Conservation (phyloP, 2,888 invertebrate species). For the Atethmia centrago region DNA sequence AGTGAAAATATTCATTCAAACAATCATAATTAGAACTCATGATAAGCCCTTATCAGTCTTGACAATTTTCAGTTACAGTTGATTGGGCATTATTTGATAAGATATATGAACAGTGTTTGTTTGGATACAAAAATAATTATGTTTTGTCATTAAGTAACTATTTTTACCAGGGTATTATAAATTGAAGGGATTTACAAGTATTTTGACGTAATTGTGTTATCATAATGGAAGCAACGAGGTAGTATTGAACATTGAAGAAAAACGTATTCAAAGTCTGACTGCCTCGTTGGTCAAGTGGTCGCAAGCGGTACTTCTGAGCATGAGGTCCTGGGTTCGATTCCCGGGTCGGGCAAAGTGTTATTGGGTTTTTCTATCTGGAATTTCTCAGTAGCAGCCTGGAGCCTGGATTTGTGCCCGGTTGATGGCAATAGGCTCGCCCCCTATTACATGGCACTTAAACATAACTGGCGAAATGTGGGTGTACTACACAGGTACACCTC, state of each 20-base stretch:
- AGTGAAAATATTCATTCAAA: constrained; percentile 13
- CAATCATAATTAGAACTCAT: constrained; percentile 20
- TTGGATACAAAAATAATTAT: constrained; percentile 31
- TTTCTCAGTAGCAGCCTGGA: no score
- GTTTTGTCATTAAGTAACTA: constrained; percentile 47
- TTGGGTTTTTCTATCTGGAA: no score
- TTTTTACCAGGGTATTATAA: constrained; percentile 60
- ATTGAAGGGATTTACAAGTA: neutral
- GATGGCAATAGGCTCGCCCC: no score
- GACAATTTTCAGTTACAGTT: constrained; percentile 24
- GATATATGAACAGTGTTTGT: constrained; percentile 14
- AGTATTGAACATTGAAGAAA: neutral
- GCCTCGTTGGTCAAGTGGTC: no score
- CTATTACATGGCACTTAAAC: no score
- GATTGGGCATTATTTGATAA: constrained; percentile 33
- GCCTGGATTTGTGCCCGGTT: no score
- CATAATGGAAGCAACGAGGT: neutral
- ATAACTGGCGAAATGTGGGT: no score
- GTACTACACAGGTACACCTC: no score
- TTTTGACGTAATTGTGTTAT: neutral
- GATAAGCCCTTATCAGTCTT: constrained; percentile 33
- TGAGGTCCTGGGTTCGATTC: no score
- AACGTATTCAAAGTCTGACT: no score
- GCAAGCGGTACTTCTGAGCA: no score
- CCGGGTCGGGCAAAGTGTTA: no score